phyloP scores from a whole-genome alignment of 2,113 vertebrate species.

The Oryzias celebensis region DNA sequence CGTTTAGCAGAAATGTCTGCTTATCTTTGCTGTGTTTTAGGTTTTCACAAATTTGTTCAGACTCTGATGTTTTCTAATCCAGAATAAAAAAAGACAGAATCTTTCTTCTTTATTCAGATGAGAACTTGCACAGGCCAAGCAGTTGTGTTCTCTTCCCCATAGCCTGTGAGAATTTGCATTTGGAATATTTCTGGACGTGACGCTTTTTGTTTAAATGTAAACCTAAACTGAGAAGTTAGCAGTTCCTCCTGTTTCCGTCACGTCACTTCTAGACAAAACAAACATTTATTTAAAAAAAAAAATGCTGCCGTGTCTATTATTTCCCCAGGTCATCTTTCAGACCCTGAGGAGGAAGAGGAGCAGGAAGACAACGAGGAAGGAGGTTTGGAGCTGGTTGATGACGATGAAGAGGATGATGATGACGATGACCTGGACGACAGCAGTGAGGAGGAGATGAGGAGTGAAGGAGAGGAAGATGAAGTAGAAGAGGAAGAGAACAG shows the following conservation, averaged over 20 bases:
- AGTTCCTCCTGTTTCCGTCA: too few relatives aligned
- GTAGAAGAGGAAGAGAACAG: slow-evolving; percentile 49
- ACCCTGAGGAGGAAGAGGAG: slow-evolving; percentile 55
- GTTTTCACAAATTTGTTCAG: too few relatives aligned
- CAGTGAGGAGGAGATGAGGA: slow-evolving; percentile 61
- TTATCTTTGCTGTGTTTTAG: too few relatives aligned
- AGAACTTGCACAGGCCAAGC: too few relatives aligned
- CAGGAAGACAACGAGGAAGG: slow-evolving; percentile 49
- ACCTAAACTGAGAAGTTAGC: not conserved
- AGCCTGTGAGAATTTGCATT: too few relatives aligned
- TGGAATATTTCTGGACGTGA: too few relatives aligned
- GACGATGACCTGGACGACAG: slow-evolving; percentile 52
- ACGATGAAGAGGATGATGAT: slow-evolving; percentile 23
- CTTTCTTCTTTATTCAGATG: too few relatives aligned
- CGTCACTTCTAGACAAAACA: too few relatives aligned
- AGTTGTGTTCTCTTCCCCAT: too few relatives aligned
- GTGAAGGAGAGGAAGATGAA: slow-evolving; percentile 60
- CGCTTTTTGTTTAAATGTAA: not conserved
- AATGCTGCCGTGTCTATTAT: not conserved
- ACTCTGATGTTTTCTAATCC: too few relatives aligned
- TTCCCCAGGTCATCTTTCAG: slow-evolving; percentile 42
- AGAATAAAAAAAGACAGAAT: too few relatives aligned
- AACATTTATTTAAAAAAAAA: not conserved
- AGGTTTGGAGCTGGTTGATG: slow-evolving; percentile 30
- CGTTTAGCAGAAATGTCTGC: too few relatives aligned